phyloP scores from a whole-genome alignment of 2,113 vertebrate genomes.

The Pipra filicauda region DNA sequence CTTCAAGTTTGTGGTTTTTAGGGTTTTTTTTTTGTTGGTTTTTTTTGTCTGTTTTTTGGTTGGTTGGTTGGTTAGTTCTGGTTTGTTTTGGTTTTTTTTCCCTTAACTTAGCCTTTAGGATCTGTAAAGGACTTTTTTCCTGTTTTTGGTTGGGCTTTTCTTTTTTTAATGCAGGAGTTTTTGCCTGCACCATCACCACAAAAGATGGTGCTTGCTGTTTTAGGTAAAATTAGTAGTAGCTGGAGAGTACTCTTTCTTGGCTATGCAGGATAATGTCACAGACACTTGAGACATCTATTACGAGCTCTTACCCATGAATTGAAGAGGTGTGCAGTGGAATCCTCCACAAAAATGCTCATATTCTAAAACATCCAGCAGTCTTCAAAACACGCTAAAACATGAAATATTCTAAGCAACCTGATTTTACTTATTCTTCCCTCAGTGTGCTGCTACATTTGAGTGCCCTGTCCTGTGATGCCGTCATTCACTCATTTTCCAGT shows the following conservation, averaged over 20 bases:
- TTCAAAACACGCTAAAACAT: background rate
- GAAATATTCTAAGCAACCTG: background rate
- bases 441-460: background rate
- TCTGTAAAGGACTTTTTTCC: background rate
- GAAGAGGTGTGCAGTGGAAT: background rate
- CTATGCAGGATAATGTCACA: background rate
- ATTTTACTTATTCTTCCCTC: background rate
- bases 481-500: background rate
- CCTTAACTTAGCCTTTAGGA: background rate
- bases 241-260: background rate
- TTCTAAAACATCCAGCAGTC: background rate
- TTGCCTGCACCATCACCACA: background rate
- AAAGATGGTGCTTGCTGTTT: background rate
- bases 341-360: background rate
- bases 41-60: background rate
- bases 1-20: background rate
- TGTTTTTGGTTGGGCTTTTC: background rate
- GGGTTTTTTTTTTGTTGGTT: no score
- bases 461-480: background rate
- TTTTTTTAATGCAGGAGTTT: background rate
- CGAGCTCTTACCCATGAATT: background rate
- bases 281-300: background rate
- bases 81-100: background rate
- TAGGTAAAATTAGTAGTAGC: background rate
- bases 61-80: no score